Evolutionary conservation across 2,888 invertebrate species (phyloP).

Genomic region (Geotrupes spiniger): DNA sequence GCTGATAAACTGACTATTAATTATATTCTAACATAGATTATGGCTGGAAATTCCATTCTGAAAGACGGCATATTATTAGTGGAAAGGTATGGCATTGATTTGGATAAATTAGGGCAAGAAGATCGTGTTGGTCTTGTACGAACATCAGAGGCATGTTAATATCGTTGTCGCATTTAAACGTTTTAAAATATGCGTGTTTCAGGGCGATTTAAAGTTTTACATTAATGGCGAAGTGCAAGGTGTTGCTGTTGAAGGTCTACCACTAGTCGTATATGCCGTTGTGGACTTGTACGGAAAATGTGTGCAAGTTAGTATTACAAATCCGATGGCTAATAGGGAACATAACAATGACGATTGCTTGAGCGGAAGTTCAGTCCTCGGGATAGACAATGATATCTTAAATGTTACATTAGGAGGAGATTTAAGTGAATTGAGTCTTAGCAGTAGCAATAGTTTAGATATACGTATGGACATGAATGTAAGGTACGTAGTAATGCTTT

Average conservation of each 20-base stretch:
- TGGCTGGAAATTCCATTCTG: constrained; percentile 83
- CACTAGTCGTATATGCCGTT: constrained; percentile 70
- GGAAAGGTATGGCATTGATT: constrained; percentile 81
- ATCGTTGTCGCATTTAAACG: constrained; percentile 30
- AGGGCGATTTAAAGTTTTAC: constrained; percentile 84
- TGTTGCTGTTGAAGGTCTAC: constrained; percentile 76
- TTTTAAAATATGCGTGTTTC: too few species aligned
- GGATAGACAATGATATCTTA: constrained; percentile 49
- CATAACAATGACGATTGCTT: constrained; percentile 51
- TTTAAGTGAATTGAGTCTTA: constrained; percentile 49
- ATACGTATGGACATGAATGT: constrained; percentile 51
- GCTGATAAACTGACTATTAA: not conserved
- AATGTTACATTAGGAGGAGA: constrained; percentile 50
- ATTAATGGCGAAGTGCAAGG: constrained; percentile 89
- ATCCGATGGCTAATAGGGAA: constrained; percentile 45
- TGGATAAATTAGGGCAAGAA: constrained; percentile 78
- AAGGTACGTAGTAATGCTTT: constrained; percentile 32
- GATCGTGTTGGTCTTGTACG: constrained; percentile 83
- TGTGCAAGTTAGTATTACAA: constrained; percentile 68
- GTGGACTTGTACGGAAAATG: constrained; percentile 83
- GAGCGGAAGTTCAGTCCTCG: constrained; percentile 50
- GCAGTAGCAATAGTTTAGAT: constrained; percentile 50
- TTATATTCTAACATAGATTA: constrained; percentile 56
- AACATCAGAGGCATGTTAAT: constrained; percentile 74
- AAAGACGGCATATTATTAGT: constrained; percentile 80